phyloP scores from a whole-genome alignment of 2,797 vertebrate genomes.

The Pseudochirops cupreus region DNA sequence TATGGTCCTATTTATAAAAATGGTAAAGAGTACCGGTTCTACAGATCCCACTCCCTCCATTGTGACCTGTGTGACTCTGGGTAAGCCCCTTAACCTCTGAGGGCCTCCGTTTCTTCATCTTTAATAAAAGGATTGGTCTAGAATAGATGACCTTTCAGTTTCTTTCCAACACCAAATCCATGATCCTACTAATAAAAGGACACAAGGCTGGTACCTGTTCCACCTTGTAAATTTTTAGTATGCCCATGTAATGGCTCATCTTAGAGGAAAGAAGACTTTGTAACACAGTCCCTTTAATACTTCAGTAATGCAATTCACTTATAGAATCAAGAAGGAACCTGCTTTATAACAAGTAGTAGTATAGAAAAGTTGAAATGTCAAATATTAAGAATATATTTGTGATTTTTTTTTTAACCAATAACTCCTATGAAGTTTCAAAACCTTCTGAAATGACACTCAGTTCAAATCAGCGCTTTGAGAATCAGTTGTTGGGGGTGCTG shows the following conservation, averaged over 20 bases:
- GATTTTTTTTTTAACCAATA: not conserved
- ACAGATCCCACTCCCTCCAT: not conserved
- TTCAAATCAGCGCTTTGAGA: not conserved
- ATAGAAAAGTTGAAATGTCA: not conserved
- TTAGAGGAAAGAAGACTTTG: not conserved
- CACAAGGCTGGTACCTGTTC: not conserved
- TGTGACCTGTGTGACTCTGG: not conserved
- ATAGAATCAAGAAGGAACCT: not conserved
- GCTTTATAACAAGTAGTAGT: not conserved
- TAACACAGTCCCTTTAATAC: not conserved
- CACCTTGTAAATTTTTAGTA: not conserved
- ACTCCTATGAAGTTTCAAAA: not conserved
- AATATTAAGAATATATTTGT: not conserved
- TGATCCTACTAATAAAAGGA: not conserved
- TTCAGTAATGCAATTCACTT: not conserved
- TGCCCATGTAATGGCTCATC: not conserved
- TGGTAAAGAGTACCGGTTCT: not conserved
- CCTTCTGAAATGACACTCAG: rapidly evolving
- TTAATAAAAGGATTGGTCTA: not conserved
- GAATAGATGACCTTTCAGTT: not conserved
- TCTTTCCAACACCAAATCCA: not conserved
- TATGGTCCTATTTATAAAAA: not conserved
- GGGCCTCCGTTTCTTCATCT: not conserved
- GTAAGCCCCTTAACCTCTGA: not conserved
- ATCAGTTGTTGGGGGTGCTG: not conserved